These are phyloP conservation scores for Ooceraea biroi DNA, from an alignment of 1,140 invertebrate genomes.

Conservation along the genomic window DNA sequence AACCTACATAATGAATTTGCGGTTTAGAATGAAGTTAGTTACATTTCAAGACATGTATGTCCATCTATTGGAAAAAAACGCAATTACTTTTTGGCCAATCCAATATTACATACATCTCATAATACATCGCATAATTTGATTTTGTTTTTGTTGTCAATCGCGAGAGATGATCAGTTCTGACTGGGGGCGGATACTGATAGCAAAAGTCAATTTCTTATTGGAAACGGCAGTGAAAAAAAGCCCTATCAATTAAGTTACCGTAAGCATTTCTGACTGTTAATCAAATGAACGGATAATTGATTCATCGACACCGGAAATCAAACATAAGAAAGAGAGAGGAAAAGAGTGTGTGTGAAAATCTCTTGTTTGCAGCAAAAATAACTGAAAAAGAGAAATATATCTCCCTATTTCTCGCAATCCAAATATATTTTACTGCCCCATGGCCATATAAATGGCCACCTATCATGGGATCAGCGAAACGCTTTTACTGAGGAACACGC, in stretches of 20 bases:
- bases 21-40: too few relatives aligned
- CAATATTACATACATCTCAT: neutral
- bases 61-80: too few relatives aligned
- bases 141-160: neutral
- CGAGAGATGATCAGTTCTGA: constrained; percentile 38
- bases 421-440: constrained; percentile 20
- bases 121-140: neutral
- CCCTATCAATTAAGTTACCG: neutral
- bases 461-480: constrained; percentile 11
- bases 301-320: neutral
- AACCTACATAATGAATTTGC: too few relatives aligned
- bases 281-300: constrained; percentile 28
- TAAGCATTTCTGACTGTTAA: constrained; percentile 14
- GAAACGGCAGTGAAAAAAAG: constrained; percentile 12
- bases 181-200: constrained; percentile 22
- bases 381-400: constrained; percentile 10
- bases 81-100: too few relatives aligned
- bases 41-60: too few relatives aligned
- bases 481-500: constrained; percentile 1
- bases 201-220: constrained; percentile 47
- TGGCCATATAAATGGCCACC: constrained; percentile 5
- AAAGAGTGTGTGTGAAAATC: neutral
- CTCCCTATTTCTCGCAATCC: neutral
- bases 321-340: neutral
- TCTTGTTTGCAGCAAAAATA: neutral